A percentile compares a stretch with the other conserved stretches of the same genome.
Conservation (phyloP, 2,113 vertebrate species). For the Etheostoma cragini region DNA sequence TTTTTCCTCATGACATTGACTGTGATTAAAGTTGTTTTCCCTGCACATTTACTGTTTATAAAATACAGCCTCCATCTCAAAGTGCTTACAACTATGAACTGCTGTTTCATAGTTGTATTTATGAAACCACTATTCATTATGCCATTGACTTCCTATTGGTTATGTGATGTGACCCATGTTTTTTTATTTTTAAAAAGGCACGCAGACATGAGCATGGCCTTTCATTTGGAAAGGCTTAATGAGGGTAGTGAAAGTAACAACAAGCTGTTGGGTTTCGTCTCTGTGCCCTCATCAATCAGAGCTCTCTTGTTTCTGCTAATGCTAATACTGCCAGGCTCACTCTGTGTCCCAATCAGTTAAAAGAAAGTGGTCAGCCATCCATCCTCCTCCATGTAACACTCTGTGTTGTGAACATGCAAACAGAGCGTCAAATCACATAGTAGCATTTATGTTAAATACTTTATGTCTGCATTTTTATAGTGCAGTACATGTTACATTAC, state of each 20-base stretch:
- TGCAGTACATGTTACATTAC: neutral
- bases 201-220: neutral
- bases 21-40: conserved; percentile 9
- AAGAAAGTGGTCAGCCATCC: conserved; percentile 67
- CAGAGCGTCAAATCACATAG: neutral
- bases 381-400: conserved; percentile 66
- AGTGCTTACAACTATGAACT: neutral
- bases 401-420: conserved; percentile 15
- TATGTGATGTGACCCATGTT: conserved; percentile 1
- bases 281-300: conserved; percentile 72
- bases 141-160: neutral
- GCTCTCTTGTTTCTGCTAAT: conserved; percentile 66
- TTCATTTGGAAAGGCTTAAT: conserved; percentile 27
- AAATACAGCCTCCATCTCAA: neutral
- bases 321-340: conserved; percentile 58
- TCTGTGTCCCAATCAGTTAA: conserved; percentile 75
- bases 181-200: conserved; percentile 13
- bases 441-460: neutral
- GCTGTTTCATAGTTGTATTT: neutral
- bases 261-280: conserved; percentile 41
- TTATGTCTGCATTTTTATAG: neutral
- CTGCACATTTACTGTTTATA: neutral
- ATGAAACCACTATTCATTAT: neutral
- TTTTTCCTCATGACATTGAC: neutral
- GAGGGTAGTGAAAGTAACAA: conserved; percentile 29